Evolutionary conservation across 2,113 vertebrate genomes (phyloP).

Genomic region (Cynopterus brachyotis): DNA sequence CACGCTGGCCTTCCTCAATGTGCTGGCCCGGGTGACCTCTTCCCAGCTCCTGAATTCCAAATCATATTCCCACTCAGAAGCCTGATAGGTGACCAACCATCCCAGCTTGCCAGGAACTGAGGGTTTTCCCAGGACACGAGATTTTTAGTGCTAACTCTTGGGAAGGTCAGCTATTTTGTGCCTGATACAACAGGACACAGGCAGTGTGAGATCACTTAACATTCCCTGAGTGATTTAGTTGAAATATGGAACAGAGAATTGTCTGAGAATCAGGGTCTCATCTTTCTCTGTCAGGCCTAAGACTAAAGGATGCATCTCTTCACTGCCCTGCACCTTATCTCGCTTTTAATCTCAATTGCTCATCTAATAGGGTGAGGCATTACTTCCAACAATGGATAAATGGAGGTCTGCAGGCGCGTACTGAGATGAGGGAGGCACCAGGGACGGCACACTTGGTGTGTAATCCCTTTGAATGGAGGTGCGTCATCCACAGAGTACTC

Average conservation of each 20-base stretch:
- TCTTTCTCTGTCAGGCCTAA: not conserved
- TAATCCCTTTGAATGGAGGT: not conserved
- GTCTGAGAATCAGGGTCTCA: not conserved
- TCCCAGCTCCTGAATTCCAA: conserved; percentile 39
- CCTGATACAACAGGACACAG: not conserved
- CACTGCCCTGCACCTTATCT: not conserved
- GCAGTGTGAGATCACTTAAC: not conserved
- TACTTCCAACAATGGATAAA: not conserved
- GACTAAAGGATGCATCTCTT: not conserved
- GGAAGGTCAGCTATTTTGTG: not conserved
- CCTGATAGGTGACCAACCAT: not conserved
- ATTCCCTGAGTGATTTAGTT: not conserved
- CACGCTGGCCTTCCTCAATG: not conserved
- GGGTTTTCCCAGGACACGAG: not conserved
- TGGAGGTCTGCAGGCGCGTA: not conserved
- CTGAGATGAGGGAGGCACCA: not conserved
- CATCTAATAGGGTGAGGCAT: not conserved
- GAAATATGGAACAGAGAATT: not conserved
- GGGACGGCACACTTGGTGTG: not conserved
- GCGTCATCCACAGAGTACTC: not conserved
- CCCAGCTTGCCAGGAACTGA: not conserved
- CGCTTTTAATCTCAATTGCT: not conserved
- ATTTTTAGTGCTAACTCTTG: not conserved
- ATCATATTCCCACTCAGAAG: not conserved
- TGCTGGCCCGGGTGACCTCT: not conserved